Percentiles rank a stretch among this genome's conserved stretches.
These are phyloP conservation scores for Nyctibius bracteatus DNA, from an alignment of 2,113 vertebrate species.

Conservation along the genomic window DNA sequence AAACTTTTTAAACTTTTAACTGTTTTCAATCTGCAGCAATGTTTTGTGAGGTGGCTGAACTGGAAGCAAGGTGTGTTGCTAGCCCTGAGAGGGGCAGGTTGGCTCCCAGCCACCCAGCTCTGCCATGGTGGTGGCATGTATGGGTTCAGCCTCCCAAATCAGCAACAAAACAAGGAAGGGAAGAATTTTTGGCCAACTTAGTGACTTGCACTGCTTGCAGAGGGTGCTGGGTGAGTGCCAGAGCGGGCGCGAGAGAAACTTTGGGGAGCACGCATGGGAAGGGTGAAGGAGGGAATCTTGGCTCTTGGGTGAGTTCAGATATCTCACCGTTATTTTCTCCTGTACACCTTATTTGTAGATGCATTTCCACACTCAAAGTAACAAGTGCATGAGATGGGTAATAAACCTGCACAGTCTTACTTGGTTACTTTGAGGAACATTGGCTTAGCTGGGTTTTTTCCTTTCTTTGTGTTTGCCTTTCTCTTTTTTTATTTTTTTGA, in stretches of 20 bases:
- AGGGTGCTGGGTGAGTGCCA: not conserved
- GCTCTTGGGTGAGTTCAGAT: not conserved
- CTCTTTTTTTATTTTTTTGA: too few relatives aligned
- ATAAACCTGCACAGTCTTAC: not conserved
- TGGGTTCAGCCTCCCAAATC: not conserved
- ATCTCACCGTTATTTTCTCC: not conserved
- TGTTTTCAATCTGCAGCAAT: not conserved
- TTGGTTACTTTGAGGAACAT: not conserved
- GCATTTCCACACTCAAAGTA: not conserved
- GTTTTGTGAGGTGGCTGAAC: not conserved
- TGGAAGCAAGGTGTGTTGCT: not conserved
- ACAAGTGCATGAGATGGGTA: not conserved
- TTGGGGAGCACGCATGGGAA: not conserved
- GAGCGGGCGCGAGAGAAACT: not conserved
- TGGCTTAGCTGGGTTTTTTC: not conserved
- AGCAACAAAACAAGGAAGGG: not conserved
- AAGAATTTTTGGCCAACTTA: not conserved
- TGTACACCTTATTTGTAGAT: not conserved
- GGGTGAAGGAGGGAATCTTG: not conserved
- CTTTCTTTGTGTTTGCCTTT: fast-evolving
- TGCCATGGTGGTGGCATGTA: fast-evolving
- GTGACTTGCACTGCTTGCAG: not conserved
- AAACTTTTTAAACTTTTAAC: not conserved
- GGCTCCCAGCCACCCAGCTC: not conserved
- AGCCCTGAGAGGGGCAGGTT: fast-evolving